Evolutionary conservation across 2,888 invertebrate genomes (phyloP).

Genomic region (Protonemura montana): DNA sequence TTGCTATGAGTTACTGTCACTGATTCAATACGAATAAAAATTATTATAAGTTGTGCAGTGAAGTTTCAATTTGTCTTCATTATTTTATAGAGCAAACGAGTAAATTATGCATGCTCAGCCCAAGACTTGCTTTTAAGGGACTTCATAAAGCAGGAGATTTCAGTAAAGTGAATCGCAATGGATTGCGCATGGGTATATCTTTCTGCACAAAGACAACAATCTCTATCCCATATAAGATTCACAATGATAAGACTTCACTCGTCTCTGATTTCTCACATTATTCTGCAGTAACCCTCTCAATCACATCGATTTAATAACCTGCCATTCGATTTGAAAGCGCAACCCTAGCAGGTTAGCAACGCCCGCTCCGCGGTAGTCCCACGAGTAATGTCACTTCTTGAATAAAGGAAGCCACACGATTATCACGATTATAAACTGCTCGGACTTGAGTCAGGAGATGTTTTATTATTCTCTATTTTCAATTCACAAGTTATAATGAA

Average conservation of each 20-base stretch:
- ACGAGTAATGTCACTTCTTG: not conserved
- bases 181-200: too few relatives aligned
- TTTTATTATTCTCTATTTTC: constrained; percentile 5
- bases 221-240: too few relatives aligned
- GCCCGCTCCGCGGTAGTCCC: not conserved
- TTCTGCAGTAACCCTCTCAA: not conserved
- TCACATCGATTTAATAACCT: not conserved
- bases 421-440: not conserved
- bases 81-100: too few relatives aligned
- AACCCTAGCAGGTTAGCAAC: not conserved
- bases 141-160: too few relatives aligned
- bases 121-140: too few relatives aligned
- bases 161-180: too few relatives aligned
- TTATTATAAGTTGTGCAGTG: too few relatives aligned
- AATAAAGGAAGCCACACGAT: constrained; percentile 7
- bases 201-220: too few relatives aligned
- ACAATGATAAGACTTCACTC: not conserved
- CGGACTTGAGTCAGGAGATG: not conserved
- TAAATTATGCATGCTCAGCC: too few relatives aligned
- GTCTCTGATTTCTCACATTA: not conserved
- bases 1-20: too few relatives aligned
- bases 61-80: too few relatives aligned
- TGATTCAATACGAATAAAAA: too few relatives aligned
- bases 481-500: constrained; percentile 42
- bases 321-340: not conserved